Base-by-base conservation (phyloP, 2,113 vertebrate genomes). In the Scomber colias region DNA sequence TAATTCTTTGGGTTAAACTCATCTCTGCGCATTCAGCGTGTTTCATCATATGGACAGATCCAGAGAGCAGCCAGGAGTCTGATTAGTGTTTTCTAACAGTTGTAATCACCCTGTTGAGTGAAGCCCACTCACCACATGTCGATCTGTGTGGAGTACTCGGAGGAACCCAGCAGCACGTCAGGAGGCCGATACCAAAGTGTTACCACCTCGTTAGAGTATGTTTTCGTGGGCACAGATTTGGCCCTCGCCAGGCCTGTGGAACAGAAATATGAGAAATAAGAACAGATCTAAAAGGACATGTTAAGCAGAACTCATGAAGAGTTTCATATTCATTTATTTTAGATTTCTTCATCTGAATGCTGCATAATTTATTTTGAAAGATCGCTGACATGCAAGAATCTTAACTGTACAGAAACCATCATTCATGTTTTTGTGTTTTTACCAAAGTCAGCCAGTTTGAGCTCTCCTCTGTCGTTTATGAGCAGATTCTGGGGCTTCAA, bases 121-220 rank as follows among this genome's bases (percentile, higher is more conserved):
- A 73, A 64, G 40, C 84, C 71, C 88, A 92, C 94, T 95, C 96
- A 99, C 97, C 97, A 99, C 97, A 99, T 98, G 93, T 99, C 97
- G 74, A 99, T 98, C 90, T 97, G 97, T 16, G 97, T 99, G 71
- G 97, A 99, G 90, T 99, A 99, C 88, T 99, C 97, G 0, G 97
- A 98, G 86, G 97, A 98, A 63, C 97, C 97, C 0, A 99, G 96
- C 60, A 99, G 96, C 77, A 99, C 97, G 62, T 99, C 97, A n/a
- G 97, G 97, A 8, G 97, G 97, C 63, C 97, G 96, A 91, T 99
- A 99, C 97, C 97, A 99, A 44, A 99, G 94, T 0, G 97, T 98
- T 69, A 98, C 97, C 79, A 98, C 97, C 93, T 98, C 97, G 84
- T 98, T 98, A 60, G 97, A 99, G 75, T 99, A 99, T 11, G 97